Percentiles rank a stretch among this genome's conserved stretches.
Conservation (phyloP, 2,888 invertebrate species). For the Dryococelus australis region DNA sequence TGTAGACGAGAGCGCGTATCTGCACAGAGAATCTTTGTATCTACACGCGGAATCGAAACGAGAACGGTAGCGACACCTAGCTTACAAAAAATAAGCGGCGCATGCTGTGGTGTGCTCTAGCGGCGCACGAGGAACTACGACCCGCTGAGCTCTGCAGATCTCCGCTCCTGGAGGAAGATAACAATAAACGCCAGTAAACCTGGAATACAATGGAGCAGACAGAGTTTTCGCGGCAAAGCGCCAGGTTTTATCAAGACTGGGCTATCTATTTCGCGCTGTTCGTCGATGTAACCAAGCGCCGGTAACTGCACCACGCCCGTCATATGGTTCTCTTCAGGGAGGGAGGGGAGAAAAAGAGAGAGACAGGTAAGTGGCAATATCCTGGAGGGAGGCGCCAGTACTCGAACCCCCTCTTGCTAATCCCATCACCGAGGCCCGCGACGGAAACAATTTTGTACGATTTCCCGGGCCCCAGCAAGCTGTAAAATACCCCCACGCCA, state of each 20-base stretch:
- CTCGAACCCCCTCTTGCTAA: not conserved
- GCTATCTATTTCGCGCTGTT: not conserved
- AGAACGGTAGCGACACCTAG: not conserved
- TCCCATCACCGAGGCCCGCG: not conserved
- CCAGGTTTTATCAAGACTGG: not conserved
- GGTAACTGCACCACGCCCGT: not conserved
- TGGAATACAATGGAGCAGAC: too few relatives aligned
- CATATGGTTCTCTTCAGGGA: not conserved
- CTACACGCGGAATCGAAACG: too few relatives aligned
- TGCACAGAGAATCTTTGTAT: too few relatives aligned
- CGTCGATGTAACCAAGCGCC: not conserved
- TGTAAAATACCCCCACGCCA: not conserved
- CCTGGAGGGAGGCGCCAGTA: not conserved
- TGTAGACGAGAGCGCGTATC: too few relatives aligned
- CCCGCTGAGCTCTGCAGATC: not conserved
- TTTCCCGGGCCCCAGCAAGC: not conserved
- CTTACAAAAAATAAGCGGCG: not conserved
- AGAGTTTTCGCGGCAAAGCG: too few relatives aligned
- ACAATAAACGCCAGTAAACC: not conserved
- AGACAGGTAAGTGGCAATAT: not conserved
- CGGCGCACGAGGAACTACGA: not conserved
- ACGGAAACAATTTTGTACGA: not conserved
- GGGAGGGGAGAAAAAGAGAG: not conserved
- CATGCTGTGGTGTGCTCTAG: not conserved
- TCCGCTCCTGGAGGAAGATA: not conserved